Conservation (phyloP, 2,113 vertebrate species). For the Cyprinus carpio region DNA sequence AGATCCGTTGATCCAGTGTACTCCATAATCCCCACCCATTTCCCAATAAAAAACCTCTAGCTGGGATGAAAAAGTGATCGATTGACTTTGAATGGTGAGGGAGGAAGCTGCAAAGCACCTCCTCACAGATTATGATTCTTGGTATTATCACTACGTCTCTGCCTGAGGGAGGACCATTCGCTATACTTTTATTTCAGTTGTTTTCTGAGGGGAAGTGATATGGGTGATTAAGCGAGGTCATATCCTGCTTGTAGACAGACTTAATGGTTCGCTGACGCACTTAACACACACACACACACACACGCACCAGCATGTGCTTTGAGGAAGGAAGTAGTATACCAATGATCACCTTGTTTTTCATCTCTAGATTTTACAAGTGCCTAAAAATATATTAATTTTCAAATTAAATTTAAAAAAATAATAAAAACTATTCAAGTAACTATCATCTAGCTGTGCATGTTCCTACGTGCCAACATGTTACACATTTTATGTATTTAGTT, state of each 20-base stretch:
- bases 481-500: conserved; percentile 52
- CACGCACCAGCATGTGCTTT: conserved; percentile 18
- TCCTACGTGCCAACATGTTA: conserved; percentile 62
- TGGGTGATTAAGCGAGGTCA: conserved; percentile 41
- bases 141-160: conserved; percentile 13
- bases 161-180: background rate
- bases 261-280: conserved; percentile 29
- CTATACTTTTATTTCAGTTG: background rate
- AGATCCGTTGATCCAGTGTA: conserved; percentile 23
- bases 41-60: background rate
- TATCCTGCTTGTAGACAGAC: conserved; percentile 44
- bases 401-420: background rate
- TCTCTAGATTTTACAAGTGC: conserved; percentile 49
- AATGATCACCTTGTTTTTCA: conserved; percentile 47
- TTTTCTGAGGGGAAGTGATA: conserved; percentile 33
- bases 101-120: background rate
- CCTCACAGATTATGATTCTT: background rate
- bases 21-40: conserved; percentile 31
- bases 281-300: conserved; percentile 33
- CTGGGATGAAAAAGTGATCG: conserved; percentile 8
- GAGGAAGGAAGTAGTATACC: conserved; percentile 36
- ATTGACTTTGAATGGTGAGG: background rate
- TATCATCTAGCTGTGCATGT: conserved; percentile 67
- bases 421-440: conserved; percentile 31
- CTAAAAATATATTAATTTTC: conserved; percentile 35